Evolutionary conservation across 2,113 vertebrate genomes (phyloP), one percentile per base, ranked within the genome.

Genomic region (Brienomyrus brachyistius): DNA sequence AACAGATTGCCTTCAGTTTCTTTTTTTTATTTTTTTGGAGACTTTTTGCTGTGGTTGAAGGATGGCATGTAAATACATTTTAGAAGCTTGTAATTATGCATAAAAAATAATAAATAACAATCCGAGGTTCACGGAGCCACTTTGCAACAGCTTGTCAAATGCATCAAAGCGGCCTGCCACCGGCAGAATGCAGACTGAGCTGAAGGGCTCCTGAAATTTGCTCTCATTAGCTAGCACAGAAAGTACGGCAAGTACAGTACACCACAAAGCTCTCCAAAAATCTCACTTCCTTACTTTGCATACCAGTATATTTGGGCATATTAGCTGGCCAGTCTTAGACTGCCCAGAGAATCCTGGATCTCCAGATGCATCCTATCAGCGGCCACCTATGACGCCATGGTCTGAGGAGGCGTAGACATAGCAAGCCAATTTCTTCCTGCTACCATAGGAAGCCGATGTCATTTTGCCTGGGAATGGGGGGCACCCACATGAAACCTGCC

Each of bases 11-110:
- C 91, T 86, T 86, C 89, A 88, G 87, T 86, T 90, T 59, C 70
- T 88, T 90, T 86, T 90, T 88, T 90, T 82, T 70, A 88, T 82
- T 90, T 88, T 80, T 80, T 50, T 27, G 50, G 88, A 50, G 89
- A 89, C 88, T 90, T 82, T 62, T 88, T 52, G 84, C 83, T 89
- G 85, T 92, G 90, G 90, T 85, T 91, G 89, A 91, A 88, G 54
- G 89, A 88, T 89, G 89, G 90, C 91, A 92, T 91, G 92, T 91
- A 94, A 92, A 92, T 91, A 91, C 89, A 92, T 91, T 93, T 93
- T 89, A 92, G 82, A 91, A 93, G 92, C 92, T 92, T 91, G 74
- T 91, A 92, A 92, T 92, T 92, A 92, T 90, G 56, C 87, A 45
- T 87, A 90, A 94, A 90, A 89, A 92, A 66, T 52, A 27, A 86